Conservation (phyloP, 2,888 invertebrate genomes). For the Tenthredo scrophulariae region DNA sequence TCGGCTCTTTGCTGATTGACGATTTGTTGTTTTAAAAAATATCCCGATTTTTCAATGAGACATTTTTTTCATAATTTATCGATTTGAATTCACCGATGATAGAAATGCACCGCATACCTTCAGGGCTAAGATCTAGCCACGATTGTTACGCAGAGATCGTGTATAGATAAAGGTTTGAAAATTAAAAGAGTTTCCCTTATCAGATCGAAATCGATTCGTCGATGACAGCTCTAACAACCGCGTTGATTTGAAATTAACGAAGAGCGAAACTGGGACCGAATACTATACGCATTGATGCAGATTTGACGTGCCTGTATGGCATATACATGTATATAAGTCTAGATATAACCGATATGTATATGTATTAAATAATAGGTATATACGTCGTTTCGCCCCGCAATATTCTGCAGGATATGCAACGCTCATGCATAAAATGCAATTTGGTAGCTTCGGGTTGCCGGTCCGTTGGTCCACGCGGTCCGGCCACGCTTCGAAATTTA, state of each 20-base stretch:
- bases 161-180: neutral
- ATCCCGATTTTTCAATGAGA: neutral
- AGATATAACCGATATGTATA: neutral
- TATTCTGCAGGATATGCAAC: constrained; percentile 55
- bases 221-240: constrained; percentile 28
- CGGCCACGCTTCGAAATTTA: constrained; percentile 73
- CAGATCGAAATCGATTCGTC: constrained; percentile 16
- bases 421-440: constrained; percentile 71
- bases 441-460: constrained; percentile 61
- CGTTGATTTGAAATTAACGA: constrained; percentile 31
- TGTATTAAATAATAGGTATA: constrained; percentile 44
- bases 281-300: neutral
- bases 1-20: neutral
- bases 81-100: neutral
- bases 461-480: constrained; percentile 59
- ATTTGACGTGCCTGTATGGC: neutral
- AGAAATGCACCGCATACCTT: too few relatives aligned
- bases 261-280: constrained; percentile 5
- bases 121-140: neutral
- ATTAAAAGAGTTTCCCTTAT: neutral
- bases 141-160: neutral
- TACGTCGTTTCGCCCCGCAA: constrained; percentile 46
- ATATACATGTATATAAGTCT: neutral
- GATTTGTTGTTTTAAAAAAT: neutral
- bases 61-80: neutral